phyloP scores from a whole-genome alignment of 2,797 vertebrate species.

The Fringilla coelebs region DNA sequence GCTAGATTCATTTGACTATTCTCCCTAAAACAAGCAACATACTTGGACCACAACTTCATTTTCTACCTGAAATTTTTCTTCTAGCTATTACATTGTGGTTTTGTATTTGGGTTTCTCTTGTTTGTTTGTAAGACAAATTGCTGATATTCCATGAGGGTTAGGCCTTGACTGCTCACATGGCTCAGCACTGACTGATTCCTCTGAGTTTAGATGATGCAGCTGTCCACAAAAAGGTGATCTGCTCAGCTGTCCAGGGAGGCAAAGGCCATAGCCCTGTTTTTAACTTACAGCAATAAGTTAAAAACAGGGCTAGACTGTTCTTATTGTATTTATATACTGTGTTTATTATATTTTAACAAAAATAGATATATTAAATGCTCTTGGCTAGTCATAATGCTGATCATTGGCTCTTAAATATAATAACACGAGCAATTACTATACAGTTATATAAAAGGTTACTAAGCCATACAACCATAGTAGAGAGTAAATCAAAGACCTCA shows the following conservation, averaged over 20 bases:
- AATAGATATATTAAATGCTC: neutral
- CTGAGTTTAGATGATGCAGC: neutral
- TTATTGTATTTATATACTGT: too few relatives aligned
- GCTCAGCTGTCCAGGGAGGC: neutral
- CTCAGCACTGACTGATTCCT: neutral
- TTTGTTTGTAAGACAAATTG: neutral
- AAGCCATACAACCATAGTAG: neutral
- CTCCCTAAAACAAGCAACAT: neutral
- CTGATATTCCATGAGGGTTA: neutral
- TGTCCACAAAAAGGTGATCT: neutral
- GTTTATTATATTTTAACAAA: neutral
- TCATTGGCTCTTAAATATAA: neutral
- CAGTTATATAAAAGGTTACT: neutral
- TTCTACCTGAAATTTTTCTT: neutral
- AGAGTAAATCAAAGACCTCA: neutral
- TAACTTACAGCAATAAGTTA: neutral
- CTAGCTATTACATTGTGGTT: neutral
- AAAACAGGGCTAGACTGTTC: too few relatives aligned
- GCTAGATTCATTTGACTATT: neutral
- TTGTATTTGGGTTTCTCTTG: neutral
- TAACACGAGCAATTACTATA: neutral
- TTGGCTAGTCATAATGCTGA: neutral
- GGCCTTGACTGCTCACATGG: fast-evolving
- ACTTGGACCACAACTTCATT: neutral
- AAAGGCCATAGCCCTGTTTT: neutral